A percentile compares a stretch with the other conserved stretches of the same genome.
These are phyloP conservation scores for Microhierax caerulescens DNA, from an alignment of 2,797 vertebrate genomes.

Conservation along the genomic window DNA sequence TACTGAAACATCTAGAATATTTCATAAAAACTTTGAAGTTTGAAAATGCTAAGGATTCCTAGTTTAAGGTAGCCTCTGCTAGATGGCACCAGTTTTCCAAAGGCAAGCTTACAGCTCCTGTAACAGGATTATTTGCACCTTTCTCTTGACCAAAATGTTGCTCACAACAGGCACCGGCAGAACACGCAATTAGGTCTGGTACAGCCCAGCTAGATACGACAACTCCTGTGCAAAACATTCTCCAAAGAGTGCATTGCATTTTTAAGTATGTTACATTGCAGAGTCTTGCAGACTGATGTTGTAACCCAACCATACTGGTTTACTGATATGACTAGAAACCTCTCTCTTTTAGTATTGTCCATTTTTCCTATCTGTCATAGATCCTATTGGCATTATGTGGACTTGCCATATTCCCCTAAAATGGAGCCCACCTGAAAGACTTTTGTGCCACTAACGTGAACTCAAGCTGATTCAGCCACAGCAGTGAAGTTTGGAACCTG, in stretches of 20 bases:
- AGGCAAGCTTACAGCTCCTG: neutral
- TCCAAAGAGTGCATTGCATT: fast-evolving
- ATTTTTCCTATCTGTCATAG: neutral
- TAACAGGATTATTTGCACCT: neutral
- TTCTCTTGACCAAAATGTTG: neutral
- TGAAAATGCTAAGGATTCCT: neutral
- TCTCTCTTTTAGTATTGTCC: neutral
- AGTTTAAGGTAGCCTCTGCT: neutral
- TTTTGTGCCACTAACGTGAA: neutral
- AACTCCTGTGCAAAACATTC: neutral
- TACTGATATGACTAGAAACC: neutral
- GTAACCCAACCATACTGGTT: too few relatives aligned
- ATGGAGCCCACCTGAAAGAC: neutral
- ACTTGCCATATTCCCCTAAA: neutral
- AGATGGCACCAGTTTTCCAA: neutral
- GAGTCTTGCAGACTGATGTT: neutral
- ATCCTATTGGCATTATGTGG: fast-evolving
- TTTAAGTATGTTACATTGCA: neutral
- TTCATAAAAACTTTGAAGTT: neutral
- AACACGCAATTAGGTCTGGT: fast-evolving
- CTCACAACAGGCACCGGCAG: neutral
- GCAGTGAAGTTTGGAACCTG: neutral
- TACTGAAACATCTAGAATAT: neutral
- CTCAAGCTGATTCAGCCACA: neutral
- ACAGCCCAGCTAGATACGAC: neutral